These are phyloP conservation scores for Sesia bembeciformis DNA, from an alignment of 2,888 invertebrate species.

Conservation along the genomic window DNA sequence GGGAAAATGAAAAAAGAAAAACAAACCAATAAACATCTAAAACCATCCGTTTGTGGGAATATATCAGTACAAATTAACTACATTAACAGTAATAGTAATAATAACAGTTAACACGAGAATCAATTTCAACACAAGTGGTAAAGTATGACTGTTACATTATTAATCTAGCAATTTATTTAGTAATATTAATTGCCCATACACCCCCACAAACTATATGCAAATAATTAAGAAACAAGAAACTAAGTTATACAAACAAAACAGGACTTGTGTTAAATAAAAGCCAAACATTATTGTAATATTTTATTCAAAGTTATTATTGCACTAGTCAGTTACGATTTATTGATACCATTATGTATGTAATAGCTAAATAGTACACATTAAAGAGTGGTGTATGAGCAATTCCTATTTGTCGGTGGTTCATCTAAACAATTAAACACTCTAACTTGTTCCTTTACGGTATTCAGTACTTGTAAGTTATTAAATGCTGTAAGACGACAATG, in stretches of 20 bases:
- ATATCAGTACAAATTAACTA: slow-evolving; percentile 42
- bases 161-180: slow-evolving; percentile 2
- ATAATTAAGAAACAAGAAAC: slow-evolving; percentile 41
- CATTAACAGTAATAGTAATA: slow-evolving; percentile 1
- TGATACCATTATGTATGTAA: slow-evolving; percentile 3
- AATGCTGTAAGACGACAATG: no score
- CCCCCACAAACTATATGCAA: slow-evolving; percentile 58
- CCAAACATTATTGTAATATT: slow-evolving; percentile 51
- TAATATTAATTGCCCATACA: slow-evolving; percentile 64
- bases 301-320: slow-evolving; percentile 60
- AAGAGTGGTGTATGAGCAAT: slow-evolving; percentile 73
- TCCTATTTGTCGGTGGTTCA: slow-evolving; percentile 8
- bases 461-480: no score
- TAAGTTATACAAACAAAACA: slow-evolving; percentile 50
- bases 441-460: no score
- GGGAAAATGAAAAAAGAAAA: slow-evolving; percentile 17
- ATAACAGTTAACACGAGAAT: neutral
- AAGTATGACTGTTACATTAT: neutral
- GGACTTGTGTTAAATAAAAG: slow-evolving; percentile 64
- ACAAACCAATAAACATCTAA: slow-evolving; percentile 20
- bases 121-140: neutral
- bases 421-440: no score
- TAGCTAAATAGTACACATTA: slow-evolving; percentile 25
- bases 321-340: slow-evolving; percentile 35
- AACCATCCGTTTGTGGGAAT: slow-evolving; percentile 64